phyloP scores from a whole-genome alignment of 2,888 invertebrate species.

The Drosophila melanosoma region DNA sequence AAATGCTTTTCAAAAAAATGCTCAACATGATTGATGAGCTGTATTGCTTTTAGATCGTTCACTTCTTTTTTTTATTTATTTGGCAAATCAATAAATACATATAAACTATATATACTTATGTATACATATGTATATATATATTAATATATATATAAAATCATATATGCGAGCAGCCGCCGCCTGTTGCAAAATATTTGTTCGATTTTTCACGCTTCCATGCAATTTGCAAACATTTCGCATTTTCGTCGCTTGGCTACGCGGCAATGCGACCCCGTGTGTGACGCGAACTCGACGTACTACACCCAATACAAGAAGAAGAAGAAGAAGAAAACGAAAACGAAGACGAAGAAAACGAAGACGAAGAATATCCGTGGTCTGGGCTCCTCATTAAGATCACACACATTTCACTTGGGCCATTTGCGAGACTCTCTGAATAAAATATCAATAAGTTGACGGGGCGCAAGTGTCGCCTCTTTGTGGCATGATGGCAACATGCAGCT shows the following conservation, averaged over 20 bases:
- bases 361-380: constrained; percentile 39
- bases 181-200: constrained; percentile 63
- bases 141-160: background rate
- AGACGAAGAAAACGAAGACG: background rate
- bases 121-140: background rate
- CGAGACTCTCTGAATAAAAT: constrained; percentile 39
- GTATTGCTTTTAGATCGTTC: constrained; percentile 32
- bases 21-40: constrained; percentile 66
- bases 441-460: constrained; percentile 33
- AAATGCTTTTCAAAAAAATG: constrained; percentile 62
- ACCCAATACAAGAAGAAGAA: constrained; percentile 2
- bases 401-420: constrained; percentile 65
- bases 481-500: constrained; percentile 35
- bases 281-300: constrained; percentile 20
- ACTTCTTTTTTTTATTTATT: background rate
- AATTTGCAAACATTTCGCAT: constrained; percentile 55
- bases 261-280: constrained; percentile 2
- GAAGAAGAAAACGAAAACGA: too few species aligned
- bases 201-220: constrained; percentile 79
- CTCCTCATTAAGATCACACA: constrained; percentile 74
- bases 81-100: constrained; percentile 66
- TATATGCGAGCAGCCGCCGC: constrained; percentile 7
- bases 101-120: constrained; percentile 30
- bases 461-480: constrained; percentile 52
- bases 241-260: constrained; percentile 46